These are phyloP conservation scores for Cheirogaleus medius DNA, from an alignment of 2,113 vertebrate genomes.

Conservation along the genomic window DNA sequence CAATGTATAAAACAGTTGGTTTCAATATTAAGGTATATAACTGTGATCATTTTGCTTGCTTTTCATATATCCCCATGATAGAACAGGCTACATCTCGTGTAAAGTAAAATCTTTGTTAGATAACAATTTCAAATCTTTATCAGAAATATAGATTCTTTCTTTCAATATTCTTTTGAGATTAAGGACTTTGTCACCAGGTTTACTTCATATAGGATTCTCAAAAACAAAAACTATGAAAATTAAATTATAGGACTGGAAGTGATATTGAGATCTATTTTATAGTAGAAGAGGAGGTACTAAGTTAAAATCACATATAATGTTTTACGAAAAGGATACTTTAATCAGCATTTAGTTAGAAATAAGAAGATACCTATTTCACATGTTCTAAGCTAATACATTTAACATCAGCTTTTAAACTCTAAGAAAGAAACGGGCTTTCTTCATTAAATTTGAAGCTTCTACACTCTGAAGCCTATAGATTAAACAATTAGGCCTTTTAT, in stretches of 20 bases:
- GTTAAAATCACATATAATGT: background rate
- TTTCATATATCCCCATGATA: background rate
- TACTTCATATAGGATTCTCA: slow-evolving; percentile 28
- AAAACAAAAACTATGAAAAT: background rate
- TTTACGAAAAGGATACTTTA: background rate
- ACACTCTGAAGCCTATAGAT: background rate
- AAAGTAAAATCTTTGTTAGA: background rate
- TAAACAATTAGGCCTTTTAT: background rate
- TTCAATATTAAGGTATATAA: background rate
- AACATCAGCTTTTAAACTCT: background rate
- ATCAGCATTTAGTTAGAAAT: background rate
- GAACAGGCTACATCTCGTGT: background rate
- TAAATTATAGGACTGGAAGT: background rate
- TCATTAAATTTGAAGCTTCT: background rate
- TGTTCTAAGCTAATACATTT: background rate
- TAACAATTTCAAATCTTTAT: background rate
- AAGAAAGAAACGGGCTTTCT: background rate
- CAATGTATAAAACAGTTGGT: background rate
- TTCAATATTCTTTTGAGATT: background rate
- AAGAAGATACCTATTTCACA: slow-evolving; percentile 15
- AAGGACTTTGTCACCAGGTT: background rate
- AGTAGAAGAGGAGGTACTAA: background rate
- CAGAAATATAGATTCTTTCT: background rate
- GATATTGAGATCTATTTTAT: background rate
- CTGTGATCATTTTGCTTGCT: background rate